Conservation (phyloP, 1,140 invertebrate species). For the Pachyrhynchus sulphureomaculatus region DNA sequence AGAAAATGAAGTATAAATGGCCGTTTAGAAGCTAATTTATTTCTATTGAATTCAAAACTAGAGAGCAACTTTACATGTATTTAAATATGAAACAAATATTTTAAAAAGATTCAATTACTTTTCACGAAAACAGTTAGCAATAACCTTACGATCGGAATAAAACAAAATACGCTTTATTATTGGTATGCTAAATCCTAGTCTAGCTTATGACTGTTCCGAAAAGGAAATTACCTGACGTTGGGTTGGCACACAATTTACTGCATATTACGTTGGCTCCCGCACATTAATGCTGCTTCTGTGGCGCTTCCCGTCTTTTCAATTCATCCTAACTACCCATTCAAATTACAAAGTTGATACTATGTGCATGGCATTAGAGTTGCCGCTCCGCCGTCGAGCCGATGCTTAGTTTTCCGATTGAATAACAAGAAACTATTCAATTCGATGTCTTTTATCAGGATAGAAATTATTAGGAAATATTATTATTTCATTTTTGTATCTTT, state of each 20-base stretch:
- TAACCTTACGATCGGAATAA: too few species aligned
- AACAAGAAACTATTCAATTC: constrained; percentile 16
- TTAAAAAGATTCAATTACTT: too few species aligned
- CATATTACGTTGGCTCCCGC: constrained; percentile 25
- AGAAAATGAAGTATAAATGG: too few species aligned
- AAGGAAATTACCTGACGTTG: constrained; percentile 31
- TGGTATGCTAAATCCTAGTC: constrained; percentile 8
- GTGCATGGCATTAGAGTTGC: constrained; percentile 20
- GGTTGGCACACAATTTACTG: constrained; percentile 24
- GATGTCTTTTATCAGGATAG: background rate
- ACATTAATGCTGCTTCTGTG: constrained; percentile 26
- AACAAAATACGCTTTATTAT: too few species aligned
- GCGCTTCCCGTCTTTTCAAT: constrained; percentile 31
- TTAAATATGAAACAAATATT: too few species aligned
- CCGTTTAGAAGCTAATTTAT: too few species aligned
- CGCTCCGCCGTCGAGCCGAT: background rate
- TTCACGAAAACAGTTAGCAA: too few species aligned
- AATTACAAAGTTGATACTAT: constrained; percentile 31
- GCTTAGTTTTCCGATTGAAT: constrained; percentile 15
- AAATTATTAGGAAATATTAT: too few species aligned
- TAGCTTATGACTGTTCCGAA: constrained; percentile 27
- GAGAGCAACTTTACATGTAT: too few species aligned
- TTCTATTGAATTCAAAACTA: too few species aligned
- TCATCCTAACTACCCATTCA: constrained; percentile 31
- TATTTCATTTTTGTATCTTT: too few species aligned